A percentile compares a stretch with the other conserved stretches of the same genome.
Evolutionary conservation across 1,140 invertebrate species (phyloP).

Genomic region (Protaetia brevitarsis): DNA sequence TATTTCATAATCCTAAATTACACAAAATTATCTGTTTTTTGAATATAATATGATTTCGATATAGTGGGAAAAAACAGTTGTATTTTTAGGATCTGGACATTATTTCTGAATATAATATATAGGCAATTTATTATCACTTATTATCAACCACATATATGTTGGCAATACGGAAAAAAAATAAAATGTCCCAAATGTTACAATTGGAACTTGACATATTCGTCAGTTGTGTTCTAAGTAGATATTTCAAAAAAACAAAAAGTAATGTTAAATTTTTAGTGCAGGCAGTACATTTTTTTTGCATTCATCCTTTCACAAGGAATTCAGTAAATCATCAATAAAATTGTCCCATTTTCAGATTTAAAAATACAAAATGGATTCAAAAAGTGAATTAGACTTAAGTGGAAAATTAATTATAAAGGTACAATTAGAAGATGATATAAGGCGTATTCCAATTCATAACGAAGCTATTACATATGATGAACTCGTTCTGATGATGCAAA

Average conservation of each 20-base stretch:
- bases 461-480: conserved; percentile 78
- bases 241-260: not conserved
- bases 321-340: not conserved
- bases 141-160: not conserved
- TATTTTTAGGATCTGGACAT: too few species aligned
- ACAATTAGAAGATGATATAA: conserved; percentile 68
- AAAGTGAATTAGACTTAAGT: conserved; percentile 46
- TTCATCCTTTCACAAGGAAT: not conserved
- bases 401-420: conserved; percentile 56
- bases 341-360: not conserved
- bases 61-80: too few species aligned
- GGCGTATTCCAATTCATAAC: conserved; percentile 72
- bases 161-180: too few species aligned
- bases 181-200: not conserved
- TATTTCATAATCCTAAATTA: too few species aligned
- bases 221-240: conserved; percentile 12
- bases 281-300: not conserved
- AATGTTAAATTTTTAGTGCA: not conserved
- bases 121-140: too few species aligned
- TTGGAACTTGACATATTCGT: not conserved
- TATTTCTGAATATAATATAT: too few species aligned
- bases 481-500: conserved; percentile 74
- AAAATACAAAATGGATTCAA: conserved; percentile 38
- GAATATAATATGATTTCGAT: too few species aligned
- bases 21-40: too few species aligned